Percentiles rank a stretch among this genome's conserved stretches.
Evolutionary conservation across 2,888 invertebrate species (phyloP).

Genomic region (Mesorhabditis sp.): DNA sequence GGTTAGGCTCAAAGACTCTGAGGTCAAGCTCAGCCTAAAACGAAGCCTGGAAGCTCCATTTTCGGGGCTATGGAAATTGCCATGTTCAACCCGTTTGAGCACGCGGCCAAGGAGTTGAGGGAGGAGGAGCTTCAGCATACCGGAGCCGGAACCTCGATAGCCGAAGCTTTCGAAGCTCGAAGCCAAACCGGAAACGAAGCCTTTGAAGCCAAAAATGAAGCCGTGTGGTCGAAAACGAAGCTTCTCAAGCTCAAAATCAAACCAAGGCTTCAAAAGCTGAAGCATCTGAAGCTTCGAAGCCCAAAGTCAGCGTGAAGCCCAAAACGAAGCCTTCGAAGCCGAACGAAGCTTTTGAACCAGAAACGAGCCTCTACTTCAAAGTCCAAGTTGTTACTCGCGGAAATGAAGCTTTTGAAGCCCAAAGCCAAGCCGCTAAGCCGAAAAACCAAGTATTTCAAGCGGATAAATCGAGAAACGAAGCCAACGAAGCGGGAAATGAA

Average conservation of each 20-base stretch:
- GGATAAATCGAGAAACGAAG: too few species aligned
- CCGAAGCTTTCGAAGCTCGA: background rate
- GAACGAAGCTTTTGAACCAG: background rate
- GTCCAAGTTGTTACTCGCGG: too few species aligned
- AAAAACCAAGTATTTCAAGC: too few species aligned
- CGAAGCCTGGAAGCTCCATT: background rate
- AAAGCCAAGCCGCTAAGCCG: too few species aligned
- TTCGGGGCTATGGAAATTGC: background rate
- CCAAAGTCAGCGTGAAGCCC: too few species aligned
- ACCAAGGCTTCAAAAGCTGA: background rate
- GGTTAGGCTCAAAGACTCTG: background rate
- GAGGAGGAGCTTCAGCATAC: background rate
- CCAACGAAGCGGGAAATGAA: conserved; percentile 10
- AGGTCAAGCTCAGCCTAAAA: background rate
- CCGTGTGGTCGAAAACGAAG: background rate
- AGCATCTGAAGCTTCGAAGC: too few species aligned
- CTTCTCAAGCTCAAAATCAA: background rate
- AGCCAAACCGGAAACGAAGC: background rate
- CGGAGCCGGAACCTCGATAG: too few species aligned
- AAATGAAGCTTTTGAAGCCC: too few species aligned
- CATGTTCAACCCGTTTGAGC: conserved; percentile 6
- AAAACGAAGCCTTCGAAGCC: conserved; percentile 13
- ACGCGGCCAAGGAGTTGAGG: background rate
- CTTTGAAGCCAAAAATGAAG: background rate
- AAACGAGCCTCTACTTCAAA: background rate